Evolutionary conservation across 2,113 vertebrate species (phyloP).

Genomic region (Neotoma lepida): DNA sequence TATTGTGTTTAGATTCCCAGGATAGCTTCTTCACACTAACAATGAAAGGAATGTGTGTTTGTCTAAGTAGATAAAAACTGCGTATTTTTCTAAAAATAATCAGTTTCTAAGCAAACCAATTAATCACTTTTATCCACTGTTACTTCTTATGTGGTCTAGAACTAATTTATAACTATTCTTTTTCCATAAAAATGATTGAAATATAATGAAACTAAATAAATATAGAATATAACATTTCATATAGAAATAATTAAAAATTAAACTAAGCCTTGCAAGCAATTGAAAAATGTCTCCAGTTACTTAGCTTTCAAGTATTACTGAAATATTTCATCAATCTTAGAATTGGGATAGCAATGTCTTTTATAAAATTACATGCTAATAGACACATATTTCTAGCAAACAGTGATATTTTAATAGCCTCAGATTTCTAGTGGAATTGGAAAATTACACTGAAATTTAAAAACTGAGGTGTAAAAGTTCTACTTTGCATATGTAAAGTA

Average conservation of each 20-base stretch:
- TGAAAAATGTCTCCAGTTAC: not conserved
- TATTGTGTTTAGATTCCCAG: not conserved
- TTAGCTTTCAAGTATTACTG: not conserved
- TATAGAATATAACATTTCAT: not conserved
- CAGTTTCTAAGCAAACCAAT: not conserved
- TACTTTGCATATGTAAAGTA: conserved; percentile 2
- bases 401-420: not conserved
- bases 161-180: not conserved
- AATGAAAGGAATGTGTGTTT: not conserved
- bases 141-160: not conserved
- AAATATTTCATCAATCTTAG: not conserved
- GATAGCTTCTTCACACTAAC: not conserved
- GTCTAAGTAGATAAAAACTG: not conserved
- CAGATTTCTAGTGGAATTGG: not conserved
- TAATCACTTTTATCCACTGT: not conserved
- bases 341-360: not conserved
- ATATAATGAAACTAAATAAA: not conserved
- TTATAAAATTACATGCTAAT: not conserved
- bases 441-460: not conserved
- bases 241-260: not conserved
- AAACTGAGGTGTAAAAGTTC: conserved; percentile 16
- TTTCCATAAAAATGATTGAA: not conserved
- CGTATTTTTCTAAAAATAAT: not conserved
- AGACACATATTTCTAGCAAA: not conserved
- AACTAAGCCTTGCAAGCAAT: not conserved